These are phyloP conservation scores for Pelecanus crispus DNA, from an alignment of 2,113 vertebrate species.

Conservation along the genomic window DNA sequence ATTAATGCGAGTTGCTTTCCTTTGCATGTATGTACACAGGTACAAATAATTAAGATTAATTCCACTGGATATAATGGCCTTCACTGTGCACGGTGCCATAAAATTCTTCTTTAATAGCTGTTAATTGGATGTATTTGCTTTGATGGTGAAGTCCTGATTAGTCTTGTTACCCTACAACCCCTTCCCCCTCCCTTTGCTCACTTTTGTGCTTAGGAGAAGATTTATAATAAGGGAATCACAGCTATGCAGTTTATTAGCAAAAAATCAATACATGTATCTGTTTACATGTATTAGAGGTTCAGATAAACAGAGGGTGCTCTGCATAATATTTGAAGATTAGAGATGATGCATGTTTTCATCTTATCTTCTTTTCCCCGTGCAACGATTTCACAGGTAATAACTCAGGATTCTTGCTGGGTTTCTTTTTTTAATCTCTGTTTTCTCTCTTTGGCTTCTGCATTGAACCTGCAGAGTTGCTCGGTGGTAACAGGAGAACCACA, in stretches of 20 bases:
- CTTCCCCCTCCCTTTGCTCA: not conserved
- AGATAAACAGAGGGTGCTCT: not conserved
- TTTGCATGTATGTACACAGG: slow-evolving; percentile 77
- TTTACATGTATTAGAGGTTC: not conserved
- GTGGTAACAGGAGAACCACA: not conserved
- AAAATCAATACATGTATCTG: not conserved
- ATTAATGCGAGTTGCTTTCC: slow-evolving; percentile 86
- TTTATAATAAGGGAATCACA: slow-evolving; percentile 44
- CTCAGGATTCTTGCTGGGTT: not conserved
- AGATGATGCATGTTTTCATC: not conserved
- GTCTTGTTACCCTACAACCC: slow-evolving; percentile 67
- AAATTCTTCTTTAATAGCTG: slow-evolving; percentile 80
- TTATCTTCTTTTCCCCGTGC: not conserved
- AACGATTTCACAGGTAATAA: not conserved
- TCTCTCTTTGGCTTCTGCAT: not conserved
- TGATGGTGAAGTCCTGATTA: slow-evolving; percentile 80
- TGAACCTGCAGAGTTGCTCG: not conserved
- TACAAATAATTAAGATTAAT: slow-evolving; percentile 94
- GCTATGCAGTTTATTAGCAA: slow-evolving; percentile 26
- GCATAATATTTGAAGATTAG: not conserved
- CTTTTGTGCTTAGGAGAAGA: slow-evolving; percentile 59
- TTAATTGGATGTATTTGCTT: slow-evolving; percentile 81
- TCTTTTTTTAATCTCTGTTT: not conserved
- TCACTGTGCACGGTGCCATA: slow-evolving; percentile 80
- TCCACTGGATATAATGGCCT: slow-evolving; percentile 75